Percentiles rank a stretch among this genome's conserved stretches.
Evolutionary conservation across 2,113 vertebrate genomes (phyloP).

Genomic region (Neolamprologus hecqui): DNA sequence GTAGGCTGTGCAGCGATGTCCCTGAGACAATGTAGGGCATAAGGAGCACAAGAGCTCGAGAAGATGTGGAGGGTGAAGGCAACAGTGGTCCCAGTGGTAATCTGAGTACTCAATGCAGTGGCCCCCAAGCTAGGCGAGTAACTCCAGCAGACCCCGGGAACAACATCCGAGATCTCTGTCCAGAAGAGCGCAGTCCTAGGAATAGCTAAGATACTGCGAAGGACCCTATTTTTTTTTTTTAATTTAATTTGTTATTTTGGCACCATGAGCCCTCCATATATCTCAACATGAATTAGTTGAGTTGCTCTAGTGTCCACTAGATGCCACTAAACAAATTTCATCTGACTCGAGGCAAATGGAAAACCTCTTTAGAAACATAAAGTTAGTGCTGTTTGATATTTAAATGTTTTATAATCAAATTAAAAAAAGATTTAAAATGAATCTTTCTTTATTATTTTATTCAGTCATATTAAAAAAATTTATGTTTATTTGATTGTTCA

Average conservation of each 20-base stretch:
- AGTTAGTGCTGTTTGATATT: not conserved
- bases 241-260: not conserved
- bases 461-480: not conserved
- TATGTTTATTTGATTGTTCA: not conserved
- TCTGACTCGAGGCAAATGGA: not conserved
- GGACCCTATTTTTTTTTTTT: not conserved
- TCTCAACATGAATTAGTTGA: not conserved
- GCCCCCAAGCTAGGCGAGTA: not conserved
- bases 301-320: not conserved
- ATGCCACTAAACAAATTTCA: not conserved
- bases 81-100: not conserved
- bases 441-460: not conserved
- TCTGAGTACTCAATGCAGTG: not conserved
- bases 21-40: not conserved
- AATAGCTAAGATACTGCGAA: not conserved
- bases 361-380: not conserved
- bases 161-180: not conserved
- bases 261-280: fast-evolving
- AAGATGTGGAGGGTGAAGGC: not conserved
- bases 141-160: not conserved
- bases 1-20: not conserved
- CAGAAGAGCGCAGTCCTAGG: not conserved
- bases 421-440: not conserved
- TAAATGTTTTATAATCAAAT: not conserved
- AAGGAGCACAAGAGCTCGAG: not conserved